Percentiles rank a stretch among this genome's conserved stretches.
Conservation (phyloP, 2,797 vertebrate species). For the Gastrophryne carolinensis region DNA sequence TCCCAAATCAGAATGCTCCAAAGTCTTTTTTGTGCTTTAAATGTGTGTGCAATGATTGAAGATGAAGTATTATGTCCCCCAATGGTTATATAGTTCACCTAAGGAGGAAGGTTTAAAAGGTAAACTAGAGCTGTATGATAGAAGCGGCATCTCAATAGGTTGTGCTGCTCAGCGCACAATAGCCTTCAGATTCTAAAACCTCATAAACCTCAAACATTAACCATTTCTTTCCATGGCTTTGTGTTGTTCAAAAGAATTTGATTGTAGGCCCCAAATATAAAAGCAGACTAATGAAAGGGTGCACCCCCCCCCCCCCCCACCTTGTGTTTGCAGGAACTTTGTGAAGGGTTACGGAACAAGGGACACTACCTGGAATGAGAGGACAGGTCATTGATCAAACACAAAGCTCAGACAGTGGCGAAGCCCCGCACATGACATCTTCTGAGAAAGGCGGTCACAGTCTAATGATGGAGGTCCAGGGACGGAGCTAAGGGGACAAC, state of each 20-base stretch:
- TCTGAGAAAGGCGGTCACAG: constrained; percentile 60
- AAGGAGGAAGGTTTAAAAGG: too few species aligned
- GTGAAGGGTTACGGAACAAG: constrained; percentile 71
- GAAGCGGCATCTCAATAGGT: too few species aligned
- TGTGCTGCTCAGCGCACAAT: too few species aligned
- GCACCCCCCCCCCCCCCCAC: constrained; percentile 70
- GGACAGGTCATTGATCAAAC: constrained; percentile 82
- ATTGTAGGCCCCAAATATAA: constrained; percentile 65
- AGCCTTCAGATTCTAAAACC: not conserved
- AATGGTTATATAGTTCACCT: too few species aligned
- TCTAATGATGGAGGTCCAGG: too few species aligned
- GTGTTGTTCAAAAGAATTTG: constrained; percentile 46
- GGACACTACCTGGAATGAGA: constrained; percentile 68
- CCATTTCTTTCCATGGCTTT: not conserved
- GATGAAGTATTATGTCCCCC: too few species aligned
- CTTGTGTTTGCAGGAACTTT: constrained; percentile 59
- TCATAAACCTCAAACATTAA: not conserved
- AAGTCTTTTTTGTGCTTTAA: too few species aligned
- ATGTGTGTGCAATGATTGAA: too few species aligned
- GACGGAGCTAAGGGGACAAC: not conserved
- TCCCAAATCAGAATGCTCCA: too few species aligned
- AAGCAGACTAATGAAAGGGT: constrained; percentile 71
- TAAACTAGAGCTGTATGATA: too few species aligned
- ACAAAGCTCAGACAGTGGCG: constrained; percentile 62
- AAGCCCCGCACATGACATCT: constrained; percentile 59